Base-by-base conservation (phyloP, 2,797 vertebrate genomes). In the Apogon talboti region DNA sequence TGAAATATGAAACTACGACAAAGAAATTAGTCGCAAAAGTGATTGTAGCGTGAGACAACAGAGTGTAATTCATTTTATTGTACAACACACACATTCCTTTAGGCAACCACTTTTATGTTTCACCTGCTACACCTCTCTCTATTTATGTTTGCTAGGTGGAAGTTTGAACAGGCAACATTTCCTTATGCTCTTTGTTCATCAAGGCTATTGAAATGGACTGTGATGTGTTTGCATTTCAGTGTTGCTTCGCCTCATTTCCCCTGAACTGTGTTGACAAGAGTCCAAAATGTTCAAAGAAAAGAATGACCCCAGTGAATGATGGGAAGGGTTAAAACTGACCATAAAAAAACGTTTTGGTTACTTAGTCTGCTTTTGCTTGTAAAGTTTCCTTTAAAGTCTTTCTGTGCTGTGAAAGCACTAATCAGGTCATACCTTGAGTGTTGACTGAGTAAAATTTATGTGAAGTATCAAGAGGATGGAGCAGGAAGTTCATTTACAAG, bases 181-280 rank as follows among this genome's bases (percentile, higher is more conserved):
- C 72, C 71, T 58, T 66, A 18, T 51, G 13, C 64, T 52, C 58
- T 79, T 80, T 85, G 77, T 84, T 65, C 37, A 15, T 16, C 42
- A 1, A 3, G 16, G 16, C 70, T 66, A 28, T 75, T 72, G 44
- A 75, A 66, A 58, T 7, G 43, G 35, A 63, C 1, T 24, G 35
- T 67, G 15, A 62, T 44, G 16, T 71, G 66, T 89, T 87, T 90
- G 72, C 64, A 33, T 52, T 66, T 65, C 45, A 59, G 71, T 74
- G 66, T 46, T 63, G 11, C 58, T 46, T 45, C 30, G 64, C 58
- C 60, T 63, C 3, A 44, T 74, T 81, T 68, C 51, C 52, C 7
- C 46, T 49, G 35, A 14, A 21, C 53, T 71, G 52, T 82, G 65
- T 76, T 73, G 57, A 83, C 60, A 24, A 3, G 66, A 44, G 55